phyloP scores from a whole-genome alignment of 2,113 vertebrate genomes.

The Pseudorectes ferrugineus region DNA sequence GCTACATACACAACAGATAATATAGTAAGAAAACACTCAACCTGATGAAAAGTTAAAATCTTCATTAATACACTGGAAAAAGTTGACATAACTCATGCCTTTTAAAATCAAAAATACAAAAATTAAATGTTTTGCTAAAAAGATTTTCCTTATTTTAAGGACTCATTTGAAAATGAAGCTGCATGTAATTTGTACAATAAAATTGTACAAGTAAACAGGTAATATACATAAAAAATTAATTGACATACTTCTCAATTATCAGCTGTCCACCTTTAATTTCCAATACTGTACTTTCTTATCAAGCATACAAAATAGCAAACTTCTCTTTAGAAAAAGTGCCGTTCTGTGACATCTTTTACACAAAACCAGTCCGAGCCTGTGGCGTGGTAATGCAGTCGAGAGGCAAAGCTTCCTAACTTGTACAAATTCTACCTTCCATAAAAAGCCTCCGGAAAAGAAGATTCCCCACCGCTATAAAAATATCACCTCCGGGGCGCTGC shows the following conservation, averaged over 20 bases:
- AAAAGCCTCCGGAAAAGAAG: constrained; percentile 72
- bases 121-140: constrained; percentile 89
- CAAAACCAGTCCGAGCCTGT: constrained; percentile 76
- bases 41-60: constrained; percentile 97
- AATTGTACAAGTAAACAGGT: constrained; percentile 96
- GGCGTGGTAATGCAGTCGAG: constrained; percentile 73
- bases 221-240: constrained; percentile 96
- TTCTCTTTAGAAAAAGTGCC: constrained; percentile 88
- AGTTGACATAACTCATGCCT: constrained; percentile 98
- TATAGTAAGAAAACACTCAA: constrained; percentile 92
- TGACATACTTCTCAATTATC: constrained; percentile 87
- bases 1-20: constrained; percentile 90
- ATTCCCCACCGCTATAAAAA: constrained; percentile 72
- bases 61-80: constrained; percentile 99
- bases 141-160: constrained; percentile 95
- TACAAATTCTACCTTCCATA: constrained; percentile 72
- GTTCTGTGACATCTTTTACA: constrained; percentile 81
- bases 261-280: constrained; percentile 85
- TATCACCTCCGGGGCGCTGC: constrained; percentile 71
- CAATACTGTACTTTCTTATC: constrained; percentile 85
- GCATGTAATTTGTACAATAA: constrained; percentile 94
- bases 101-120: constrained; percentile 98
- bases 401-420: constrained; percentile 73
- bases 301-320: constrained; percentile 85
- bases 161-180: constrained; percentile 92